Evolutionary conservation across 2,113 vertebrate genomes (phyloP), one percentile per base, ranked within the genome.

Genomic region (Motacilla alba): DNA sequence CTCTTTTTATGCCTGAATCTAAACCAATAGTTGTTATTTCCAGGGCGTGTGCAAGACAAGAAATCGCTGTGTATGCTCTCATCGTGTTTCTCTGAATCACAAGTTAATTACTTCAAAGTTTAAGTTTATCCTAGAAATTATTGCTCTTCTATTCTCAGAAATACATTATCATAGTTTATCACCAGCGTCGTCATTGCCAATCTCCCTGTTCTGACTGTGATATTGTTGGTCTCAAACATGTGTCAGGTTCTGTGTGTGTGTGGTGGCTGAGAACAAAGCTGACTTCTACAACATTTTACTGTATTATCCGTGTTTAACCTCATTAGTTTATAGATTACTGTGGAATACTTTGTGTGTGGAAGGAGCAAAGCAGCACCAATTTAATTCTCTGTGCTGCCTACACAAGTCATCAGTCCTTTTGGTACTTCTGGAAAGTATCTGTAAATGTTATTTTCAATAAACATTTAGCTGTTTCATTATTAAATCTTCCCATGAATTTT

Each of bases 401-500:
- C 81, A 91, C 84, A 95, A 96, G 93, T 96, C 93, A 95, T 93
- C 96, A 86, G 62, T 91, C 63, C 90, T 91, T 96, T 97, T 93
- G 72, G 93, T 67, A 84, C 87, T 91, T 93, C 76, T 91, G 85
- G 93, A 94, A 97, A 98, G 97, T 97, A 97, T 98, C 98, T 97
- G 96, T 97, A 97, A 98, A 98, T 97, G 97, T 98, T 98, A 97
- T 95, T 98, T 96, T 79, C 97, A 96, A 97, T 98, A 98, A 92
- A 93, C 94, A 97, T 98, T 98, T 97, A 95, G 91, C 94, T 88
- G 72, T 73, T 94, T 98, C 93, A 92, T 97, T 97, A 97, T 97
- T 97, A 96, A 95, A 96, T 97, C 96, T 97, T 96, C 94, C 79
- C 96, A 96, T 97, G 96, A 97, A 97, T 97, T 95, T 95, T 66